Base-by-base conservation (phyloP, 2,888 invertebrate genomes). In the Coelinius sp. region DNA sequence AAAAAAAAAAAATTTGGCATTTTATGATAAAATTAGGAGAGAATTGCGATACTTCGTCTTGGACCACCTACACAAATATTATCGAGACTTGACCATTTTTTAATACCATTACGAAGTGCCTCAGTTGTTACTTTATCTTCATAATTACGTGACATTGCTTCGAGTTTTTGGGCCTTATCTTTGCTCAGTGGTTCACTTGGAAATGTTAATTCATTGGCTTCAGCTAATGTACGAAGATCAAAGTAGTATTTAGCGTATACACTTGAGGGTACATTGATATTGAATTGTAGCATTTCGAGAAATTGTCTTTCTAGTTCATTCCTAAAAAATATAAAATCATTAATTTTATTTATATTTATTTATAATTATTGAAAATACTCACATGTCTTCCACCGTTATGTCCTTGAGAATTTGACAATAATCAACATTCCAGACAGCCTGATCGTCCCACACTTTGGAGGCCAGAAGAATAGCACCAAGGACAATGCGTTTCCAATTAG, bases 241-340 rank as follows among this genome's bases (percentile, higher is more conserved):
- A 99, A 99, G 90, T 99, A 99, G 90, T 99, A 99, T 91, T 99
- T 99, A 83, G 99, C 99, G 90, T 99, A 99, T 53, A 99, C 99
- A 89, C 98, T 98, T 73, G 99, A 98, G 78, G 99, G 98, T 83
- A 99, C 99, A 89, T 99, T 99, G 81, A 99, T 99, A 89, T 99
- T 99, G 89, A 99, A 99, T 89, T 99, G 99, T 74, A 99, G 91
- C 91, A 99, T 93, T 90, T 99, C 99, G 82, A 99, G 90, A 89
- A 99, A 99, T 88, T 98, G 96, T 75, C 99, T 91, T 88, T 99
- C 99, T 82, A 99, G 89, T 88, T 99, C 99, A 89, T 99, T 99
- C 98, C 93, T 94, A 84, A 0, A 81, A 89, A n/a, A n/a, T n/a
- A n/a, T n/a, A n/a, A n/a, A n/a, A n/a, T n/a, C n/a, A n/a, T n/a